Base-by-base conservation (phyloP, 2,888 invertebrate species). In the Polyommatus icarus region DNA sequence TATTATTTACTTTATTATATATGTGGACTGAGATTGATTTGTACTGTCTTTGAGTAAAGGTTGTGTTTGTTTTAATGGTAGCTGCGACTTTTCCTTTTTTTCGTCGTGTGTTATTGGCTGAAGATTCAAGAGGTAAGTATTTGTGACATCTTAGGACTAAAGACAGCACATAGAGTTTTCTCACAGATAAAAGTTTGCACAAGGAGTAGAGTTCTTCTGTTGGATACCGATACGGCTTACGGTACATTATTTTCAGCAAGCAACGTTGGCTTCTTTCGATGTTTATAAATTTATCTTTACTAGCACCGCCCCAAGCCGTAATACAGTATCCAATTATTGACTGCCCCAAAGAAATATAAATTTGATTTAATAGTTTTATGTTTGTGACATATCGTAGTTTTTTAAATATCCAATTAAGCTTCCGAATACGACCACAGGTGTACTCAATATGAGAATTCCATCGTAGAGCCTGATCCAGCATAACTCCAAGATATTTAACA, bases 311-410 rank as follows among this genome's bases (percentile, higher is more conserved):
- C 24, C 59, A 59, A n/a, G n/a, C 57, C 57, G 57, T n/a, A 20
- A 59, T 59, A 18, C 57, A 59, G 18, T 59, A 59, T n/a, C 57
- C 57, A n/a, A 59, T 59, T n/a, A 59, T 59, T n/a, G 57, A 20
- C 7, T 59, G 57, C 18, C 20, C 57, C n/a, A 59, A 6, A 59
- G 20, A 59, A n/a, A 59, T 3, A 59, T 59, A 24, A 24, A 24
- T 18, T 59, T 3, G 10, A 71, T 29, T 5, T 3, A 32, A 32
- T 32, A 32, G 32, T 32, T 32, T 2, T 32, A 2, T 32, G 32
- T 32, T 32, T 3, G 32, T 32, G 32, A 32, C 32, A 3, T 32
- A 32, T 32, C 32, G 32, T 32, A 32, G 32, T 32, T 32, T 32
- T 32, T 32, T 32, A 32, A 32, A 32, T 32, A 32, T 32, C 32